Percentiles rank a stretch among this genome's conserved stretches.
These are phyloP conservation scores for Ochropacha duplaris DNA, from an alignment of 2,888 invertebrate species.

Conservation along the genomic window DNA sequence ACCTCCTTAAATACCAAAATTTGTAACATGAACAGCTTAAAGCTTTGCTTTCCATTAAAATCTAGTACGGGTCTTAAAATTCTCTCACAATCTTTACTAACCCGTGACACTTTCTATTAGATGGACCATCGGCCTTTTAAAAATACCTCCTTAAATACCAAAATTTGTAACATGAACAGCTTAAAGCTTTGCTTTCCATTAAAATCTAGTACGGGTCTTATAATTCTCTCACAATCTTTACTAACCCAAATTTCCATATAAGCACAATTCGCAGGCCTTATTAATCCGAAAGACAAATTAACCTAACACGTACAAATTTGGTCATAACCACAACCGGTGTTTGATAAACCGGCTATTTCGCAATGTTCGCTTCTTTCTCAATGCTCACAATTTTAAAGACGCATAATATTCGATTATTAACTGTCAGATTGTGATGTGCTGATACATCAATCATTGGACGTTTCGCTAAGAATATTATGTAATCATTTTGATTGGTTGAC, in stretches of 20 bases:
- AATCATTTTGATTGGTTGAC: slow-evolving; percentile 10
- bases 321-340: not conserved
- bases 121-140: too few relatives aligned
- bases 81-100: not conserved
- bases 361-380: slow-evolving; percentile 1
- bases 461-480: slow-evolving; percentile 17
- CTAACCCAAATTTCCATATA: not conserved
- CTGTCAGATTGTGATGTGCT: slow-evolving; percentile 3
- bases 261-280: not conserved
- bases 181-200: not conserved
- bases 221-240: not conserved
- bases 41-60: not conserved
- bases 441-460: slow-evolving; percentile 23
- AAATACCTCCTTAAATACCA: too few relatives aligned
- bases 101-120: too few relatives aligned
- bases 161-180: not conserved
- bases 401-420: slow-evolving; percentile 4
- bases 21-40: not conserved
- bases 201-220: not conserved
- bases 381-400: slow-evolving; percentile 3
- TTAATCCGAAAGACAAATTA: not conserved
- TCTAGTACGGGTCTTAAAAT: not conserved
- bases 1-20: too few relatives aligned
- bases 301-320: not conserved
- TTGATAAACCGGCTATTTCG: not conserved